Evolutionary conservation across 2,113 vertebrate species (phyloP).

Genomic region (Ceyx melanurus): DNA sequence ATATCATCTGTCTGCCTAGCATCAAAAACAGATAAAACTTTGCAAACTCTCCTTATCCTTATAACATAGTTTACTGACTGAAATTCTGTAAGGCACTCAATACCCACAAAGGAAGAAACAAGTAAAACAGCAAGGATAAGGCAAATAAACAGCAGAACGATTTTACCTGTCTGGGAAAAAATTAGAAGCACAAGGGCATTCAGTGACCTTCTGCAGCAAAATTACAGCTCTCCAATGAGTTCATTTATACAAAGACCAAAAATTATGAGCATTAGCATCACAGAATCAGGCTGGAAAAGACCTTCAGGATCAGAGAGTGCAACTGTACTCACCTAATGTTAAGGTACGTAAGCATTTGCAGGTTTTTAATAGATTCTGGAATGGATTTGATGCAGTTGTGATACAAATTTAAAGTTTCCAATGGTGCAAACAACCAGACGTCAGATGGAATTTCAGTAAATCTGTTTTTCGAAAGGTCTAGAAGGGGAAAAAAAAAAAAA

Average conservation of each 20-base stretch:
- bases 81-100: not conserved
- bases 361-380: slow-evolving; percentile 95
- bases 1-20: not conserved
- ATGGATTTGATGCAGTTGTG: slow-evolving; percentile 98
- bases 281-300: not conserved
- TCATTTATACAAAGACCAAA: not conserved
- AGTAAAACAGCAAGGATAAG: not conserved
- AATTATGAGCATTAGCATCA: not conserved
- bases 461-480: slow-evolving; percentile 97
- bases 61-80: not conserved
- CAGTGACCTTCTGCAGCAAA: not conserved
- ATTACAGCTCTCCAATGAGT: not conserved
- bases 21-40: not conserved
- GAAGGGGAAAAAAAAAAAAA: not conserved
- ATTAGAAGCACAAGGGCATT: no score
- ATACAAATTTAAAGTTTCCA: slow-evolving; percentile 96
- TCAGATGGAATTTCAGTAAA: slow-evolving; percentile 94
- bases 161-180: not conserved
- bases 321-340: slow-evolving; percentile 89
- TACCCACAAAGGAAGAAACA: not conserved
- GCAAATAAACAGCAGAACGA: not conserved
- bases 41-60: not conserved
- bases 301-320: no score
- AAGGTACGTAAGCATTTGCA: slow-evolving; percentile 97
- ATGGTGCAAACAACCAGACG: slow-evolving; percentile 92